phyloP scores from a whole-genome alignment of 2,113 vertebrate species.

The Alosa alosa region DNA sequence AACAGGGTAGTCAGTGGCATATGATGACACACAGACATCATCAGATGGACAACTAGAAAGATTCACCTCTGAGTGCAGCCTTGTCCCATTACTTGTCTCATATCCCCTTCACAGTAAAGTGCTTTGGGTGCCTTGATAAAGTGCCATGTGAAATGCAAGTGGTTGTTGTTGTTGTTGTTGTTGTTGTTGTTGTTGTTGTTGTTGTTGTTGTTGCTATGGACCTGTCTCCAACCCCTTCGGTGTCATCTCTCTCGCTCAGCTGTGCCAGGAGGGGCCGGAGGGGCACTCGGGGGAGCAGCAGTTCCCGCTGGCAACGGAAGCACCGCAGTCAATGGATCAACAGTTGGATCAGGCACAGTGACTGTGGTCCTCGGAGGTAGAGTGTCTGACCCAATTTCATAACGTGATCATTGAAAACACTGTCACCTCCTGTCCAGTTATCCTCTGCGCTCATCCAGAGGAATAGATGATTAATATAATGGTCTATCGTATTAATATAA shows the following conservation, averaged over 20 bases:
- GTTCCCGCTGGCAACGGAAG: slow-evolving; percentile 36
- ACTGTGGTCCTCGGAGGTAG: slow-evolving; percentile 42
- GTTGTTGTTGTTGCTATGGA: too few species aligned
- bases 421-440: neutral
- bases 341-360: slow-evolving; percentile 28
- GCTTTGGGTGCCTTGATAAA: neutral
- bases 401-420: neutral
- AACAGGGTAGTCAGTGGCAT: too few species aligned
- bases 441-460: neutral
- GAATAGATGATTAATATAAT: neutral
- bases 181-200: too few species aligned
- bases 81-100: neutral
- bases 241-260: slow-evolving; percentile 18
- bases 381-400: neutral
- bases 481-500: neutral
- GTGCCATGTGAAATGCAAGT: too few species aligned
- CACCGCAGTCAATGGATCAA: slow-evolving; percentile 40
- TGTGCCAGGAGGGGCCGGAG: slow-evolving; percentile 34
- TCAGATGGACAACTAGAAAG: too few species aligned
- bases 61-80: neutral
- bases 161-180: too few species aligned
- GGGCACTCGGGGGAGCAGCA: slow-evolving; percentile 47
- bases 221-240: neutral
- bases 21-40: too few species aligned
- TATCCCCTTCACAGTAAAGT: too few species aligned